Evolutionary conservation across 2,797 vertebrate species (phyloP).

Genomic region (Tadarida brasiliensis): DNA sequence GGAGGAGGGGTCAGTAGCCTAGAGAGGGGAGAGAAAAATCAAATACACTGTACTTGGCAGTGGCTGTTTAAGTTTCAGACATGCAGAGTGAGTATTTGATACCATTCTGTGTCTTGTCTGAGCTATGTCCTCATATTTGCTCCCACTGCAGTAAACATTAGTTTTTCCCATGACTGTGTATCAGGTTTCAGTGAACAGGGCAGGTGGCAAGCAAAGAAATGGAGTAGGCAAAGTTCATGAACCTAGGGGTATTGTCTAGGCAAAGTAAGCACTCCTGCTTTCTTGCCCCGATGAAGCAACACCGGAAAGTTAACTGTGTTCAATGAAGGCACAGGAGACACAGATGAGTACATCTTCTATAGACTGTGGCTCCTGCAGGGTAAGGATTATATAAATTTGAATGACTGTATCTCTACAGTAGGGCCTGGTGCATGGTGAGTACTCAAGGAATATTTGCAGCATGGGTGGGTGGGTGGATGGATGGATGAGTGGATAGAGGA

Average conservation of each 20-base stretch:
- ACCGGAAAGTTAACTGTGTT: neutral
- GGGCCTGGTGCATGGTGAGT: neutral
- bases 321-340: neutral
- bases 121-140: neutral
- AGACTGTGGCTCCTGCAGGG: neutral
- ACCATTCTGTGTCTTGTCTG: neutral
- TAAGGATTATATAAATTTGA: neutral
- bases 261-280: neutral
- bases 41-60: neutral
- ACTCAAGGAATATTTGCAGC: neutral
- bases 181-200: neutral
- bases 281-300: neutral
- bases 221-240: neutral
- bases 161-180: constrained; percentile 45
- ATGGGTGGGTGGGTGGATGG: neutral
- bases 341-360: neutral
- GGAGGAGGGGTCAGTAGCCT: neutral
- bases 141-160: neutral
- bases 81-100: neutral
- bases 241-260: neutral
- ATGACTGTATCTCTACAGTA: neutral
- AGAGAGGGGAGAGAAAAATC: constrained; percentile 38
- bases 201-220: neutral
- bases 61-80: constrained; percentile 27
- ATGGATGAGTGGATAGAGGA: too few species aligned